Percentiles rank a stretch among this genome's conserved stretches.
Evolutionary conservation across 1,140 invertebrate genomes (phyloP).

Genomic region (Pachyrhynchus sulphureomaculatus): DNA sequence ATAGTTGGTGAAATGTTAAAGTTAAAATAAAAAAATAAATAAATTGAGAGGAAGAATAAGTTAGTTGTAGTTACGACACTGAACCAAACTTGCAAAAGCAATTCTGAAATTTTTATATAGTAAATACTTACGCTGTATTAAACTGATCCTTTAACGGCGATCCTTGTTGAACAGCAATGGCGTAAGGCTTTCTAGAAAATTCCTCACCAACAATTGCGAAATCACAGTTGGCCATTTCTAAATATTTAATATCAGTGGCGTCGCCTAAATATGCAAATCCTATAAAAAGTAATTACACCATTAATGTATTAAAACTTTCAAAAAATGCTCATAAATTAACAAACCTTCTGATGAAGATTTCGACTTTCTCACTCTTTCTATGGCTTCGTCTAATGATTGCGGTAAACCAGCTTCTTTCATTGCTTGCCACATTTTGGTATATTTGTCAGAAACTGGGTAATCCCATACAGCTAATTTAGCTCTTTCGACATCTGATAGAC

Average conservation of each 20-base stretch:
- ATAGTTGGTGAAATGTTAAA: no score
- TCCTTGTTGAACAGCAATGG: slow-evolving; percentile 93
- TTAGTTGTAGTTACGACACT: no score
- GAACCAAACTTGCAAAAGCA: no score
- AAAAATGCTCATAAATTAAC: not conserved
- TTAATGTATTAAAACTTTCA: not conserved
- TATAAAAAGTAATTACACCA: not conserved
- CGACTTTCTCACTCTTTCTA: slow-evolving; percentile 74
- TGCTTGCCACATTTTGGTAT: slow-evolving; percentile 97
- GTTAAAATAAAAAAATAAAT: no score
- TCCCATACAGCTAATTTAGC: slow-evolving; percentile 97
- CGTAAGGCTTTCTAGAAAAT: slow-evolving; percentile 95
- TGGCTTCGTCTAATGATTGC: slow-evolving; percentile 70
- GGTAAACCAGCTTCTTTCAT: slow-evolving; percentile 91
- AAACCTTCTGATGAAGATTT: slow-evolving; percentile 69
- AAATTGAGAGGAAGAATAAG: no score
- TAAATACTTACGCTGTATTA: slow-evolving; percentile 78
- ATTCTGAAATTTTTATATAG: no score
- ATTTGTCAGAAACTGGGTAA: slow-evolving; percentile 97
- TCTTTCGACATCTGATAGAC: slow-evolving; percentile 81
- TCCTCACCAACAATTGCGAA: slow-evolving; percentile 90
- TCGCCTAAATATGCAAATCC: slow-evolving; percentile 91
- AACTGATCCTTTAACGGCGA: slow-evolving; percentile 90
- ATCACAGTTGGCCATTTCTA: slow-evolving; percentile 85
- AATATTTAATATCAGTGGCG: slow-evolving; percentile 88